Base-by-base conservation (phyloP, 2,113 vertebrate genomes). In the Protobothrops flavoviridis region DNA sequence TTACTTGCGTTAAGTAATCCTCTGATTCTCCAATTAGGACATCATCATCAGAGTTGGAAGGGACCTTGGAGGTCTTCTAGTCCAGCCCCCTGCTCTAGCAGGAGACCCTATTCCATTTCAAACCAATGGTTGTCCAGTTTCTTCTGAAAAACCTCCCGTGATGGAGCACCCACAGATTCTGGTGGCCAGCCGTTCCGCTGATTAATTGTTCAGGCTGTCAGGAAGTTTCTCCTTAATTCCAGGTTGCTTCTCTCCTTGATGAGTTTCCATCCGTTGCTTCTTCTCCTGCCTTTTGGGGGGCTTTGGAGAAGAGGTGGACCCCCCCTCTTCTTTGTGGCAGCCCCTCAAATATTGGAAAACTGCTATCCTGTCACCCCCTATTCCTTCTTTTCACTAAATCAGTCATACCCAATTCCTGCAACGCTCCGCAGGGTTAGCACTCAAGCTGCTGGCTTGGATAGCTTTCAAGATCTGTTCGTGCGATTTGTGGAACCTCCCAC, bases 191-290 rank as follows among this genome's bases (percentile, higher is more conserved):
- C 0, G 12, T 69, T 69, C 61, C 61, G 1, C 1, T 2, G 61
- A 1, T n/a, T 5, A 5, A n/a, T 69, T 5, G 3, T 69, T 69
- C 26, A 13, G 1, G 0, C 26, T 0, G 1, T 0, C 61, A 69
- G 61, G 61, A 64, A 64, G 5, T 64, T n/a, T 4, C 29, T n/a
- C 61, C 61, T 61, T 29, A 1, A 0, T 29, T 29, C 59, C 0
- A n/a, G 11, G 4, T 69, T n/a, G 61, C 3, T 1, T 69, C 61
- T 69, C 61, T n/a, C 61, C 29, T 69, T 13, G 29, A 5, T n/a
- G 0, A 64, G 10, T 29, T 64, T n/a, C 61, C 29, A 69, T 5
- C 61, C 12, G 0, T 15, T 5, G 61, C 61, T n/a, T 69, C 61
- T n/a, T 13, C 11, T 64, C 61, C 10, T 29, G 26, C 61, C 10